These are phyloP conservation scores for Dysidea cf. avara DNA, from an alignment of 37 sponge, comb jelly and placozoan genomes.

Conservation along the genomic window DNA sequence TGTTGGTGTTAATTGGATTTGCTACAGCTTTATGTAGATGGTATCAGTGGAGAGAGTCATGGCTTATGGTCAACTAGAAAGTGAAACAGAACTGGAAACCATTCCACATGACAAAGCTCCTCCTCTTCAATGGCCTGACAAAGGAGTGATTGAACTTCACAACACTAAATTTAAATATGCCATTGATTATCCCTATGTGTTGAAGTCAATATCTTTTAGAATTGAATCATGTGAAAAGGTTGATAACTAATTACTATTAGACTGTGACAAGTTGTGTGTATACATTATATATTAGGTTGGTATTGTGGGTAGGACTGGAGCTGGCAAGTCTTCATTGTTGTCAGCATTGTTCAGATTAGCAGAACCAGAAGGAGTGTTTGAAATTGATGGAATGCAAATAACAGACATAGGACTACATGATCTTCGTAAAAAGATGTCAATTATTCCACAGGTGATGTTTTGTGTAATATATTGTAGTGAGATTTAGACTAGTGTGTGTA, in stretches of 20 bases:
- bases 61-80: conserved; percentile 41
- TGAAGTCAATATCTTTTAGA: conserved; percentile 48
- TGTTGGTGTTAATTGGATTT: not conserved
- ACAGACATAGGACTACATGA: conserved; percentile 79
- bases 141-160: conserved; percentile 42
- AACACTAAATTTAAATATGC: conserved; percentile 50
- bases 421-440: conserved; percentile 72
- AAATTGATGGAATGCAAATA: conserved; percentile 74
- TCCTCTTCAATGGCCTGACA: conserved; percentile 56
- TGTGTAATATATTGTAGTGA: not conserved
- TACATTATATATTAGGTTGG: too few species aligned
- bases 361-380: conserved; percentile 74
- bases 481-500: not conserved
- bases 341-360: conserved; percentile 85
- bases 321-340: conserved; percentile 89
- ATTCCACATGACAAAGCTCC: conserved; percentile 31
- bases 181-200: conserved; percentile 33
- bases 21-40: conserved; percentile 49
- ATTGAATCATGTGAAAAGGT: conserved; percentile 74
- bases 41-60: conserved; percentile 75
- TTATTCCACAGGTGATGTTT: conserved; percentile 78
- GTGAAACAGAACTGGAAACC: conserved; percentile 54
- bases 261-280: too few species aligned
- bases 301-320: conserved; percentile 92
- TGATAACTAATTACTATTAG: not conserved